Conservation (phyloP, 1,140 invertebrate genomes). For the Drosophila pandora region DNA sequence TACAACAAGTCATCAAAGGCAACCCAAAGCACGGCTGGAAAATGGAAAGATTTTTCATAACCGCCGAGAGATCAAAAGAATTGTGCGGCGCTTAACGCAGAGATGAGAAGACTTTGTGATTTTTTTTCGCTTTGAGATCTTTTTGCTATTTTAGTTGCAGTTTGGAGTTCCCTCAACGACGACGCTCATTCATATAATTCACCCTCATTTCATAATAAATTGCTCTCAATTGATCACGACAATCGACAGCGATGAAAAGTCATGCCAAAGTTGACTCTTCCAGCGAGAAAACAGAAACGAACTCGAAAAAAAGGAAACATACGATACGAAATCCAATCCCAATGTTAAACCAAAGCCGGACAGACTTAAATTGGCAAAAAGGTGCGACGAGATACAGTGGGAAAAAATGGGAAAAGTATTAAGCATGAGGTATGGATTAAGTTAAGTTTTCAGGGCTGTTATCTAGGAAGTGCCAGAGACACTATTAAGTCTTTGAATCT, state of each 20-base stretch:
- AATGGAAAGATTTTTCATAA: constrained; percentile 76
- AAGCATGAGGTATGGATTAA: neutral
- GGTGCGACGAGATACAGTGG: constrained; percentile 36
- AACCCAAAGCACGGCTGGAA: constrained; percentile 39
- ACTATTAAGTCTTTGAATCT: too few species aligned
- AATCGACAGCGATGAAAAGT: constrained; percentile 83
- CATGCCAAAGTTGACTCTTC: constrained; percentile 79
- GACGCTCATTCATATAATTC: constrained; percentile 84
- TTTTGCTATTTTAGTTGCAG: constrained; percentile 12
- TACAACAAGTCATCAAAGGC: constrained; percentile 74
- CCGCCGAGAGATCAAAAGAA: constrained; percentile 77
- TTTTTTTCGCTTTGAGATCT: constrained; percentile 13
- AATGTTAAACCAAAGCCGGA: constrained; percentile 41
- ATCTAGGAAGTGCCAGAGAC: neutral
- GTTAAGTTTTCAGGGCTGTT: neutral
- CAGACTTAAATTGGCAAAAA: constrained; percentile 71
- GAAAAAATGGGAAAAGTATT: neutral
- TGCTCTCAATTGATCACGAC: constrained; percentile 84
- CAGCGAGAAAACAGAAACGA: constrained; percentile 59
- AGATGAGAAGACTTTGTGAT: constrained; percentile 29
- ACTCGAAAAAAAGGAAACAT: constrained; percentile 64
- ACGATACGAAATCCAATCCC: constrained; percentile 41
- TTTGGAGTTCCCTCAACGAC: constrained; percentile 50
- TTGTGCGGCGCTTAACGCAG: constrained; percentile 75
- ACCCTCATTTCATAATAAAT: constrained; percentile 84